Percentiles rank a stretch among this genome's conserved stretches.
Conservation (phyloP, 2,113 vertebrate species). For the Macquaria australasica region DNA sequence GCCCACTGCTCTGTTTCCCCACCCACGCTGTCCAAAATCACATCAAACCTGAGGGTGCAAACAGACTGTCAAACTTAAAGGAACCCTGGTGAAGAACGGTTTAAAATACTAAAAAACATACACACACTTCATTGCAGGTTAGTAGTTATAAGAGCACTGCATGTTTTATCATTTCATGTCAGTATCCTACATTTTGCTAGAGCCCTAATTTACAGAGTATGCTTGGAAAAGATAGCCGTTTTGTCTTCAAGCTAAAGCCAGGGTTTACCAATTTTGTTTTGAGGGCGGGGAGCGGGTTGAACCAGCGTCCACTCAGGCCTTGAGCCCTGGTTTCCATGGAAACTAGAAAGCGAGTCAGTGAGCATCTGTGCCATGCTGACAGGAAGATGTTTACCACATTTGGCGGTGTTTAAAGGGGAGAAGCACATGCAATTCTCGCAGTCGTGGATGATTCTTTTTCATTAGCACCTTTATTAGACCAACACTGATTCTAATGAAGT, state of each 20-base stretch:
- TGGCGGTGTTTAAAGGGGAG: conserved; percentile 3
- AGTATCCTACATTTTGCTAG: background rate
- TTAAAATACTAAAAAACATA: background rate
- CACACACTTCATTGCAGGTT: background rate
- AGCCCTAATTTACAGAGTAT: background rate
- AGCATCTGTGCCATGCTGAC: conserved; percentile 38
- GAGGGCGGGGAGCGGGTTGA: background rate
- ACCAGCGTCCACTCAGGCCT: conserved; percentile 28
- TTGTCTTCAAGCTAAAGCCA: conserved; percentile 19
- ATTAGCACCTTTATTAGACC: conserved; percentile 35
- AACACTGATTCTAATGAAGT: conserved; percentile 8
- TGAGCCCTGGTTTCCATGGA: conserved; percentile 64
- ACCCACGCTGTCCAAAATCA: conserved; percentile 92
- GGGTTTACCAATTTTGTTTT: conserved; percentile 7
- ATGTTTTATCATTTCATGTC: background rate
- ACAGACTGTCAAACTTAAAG: background rate
- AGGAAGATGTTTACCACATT: conserved; percentile 50
- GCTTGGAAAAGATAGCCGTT: background rate
- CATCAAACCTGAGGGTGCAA: conserved; percentile 81
- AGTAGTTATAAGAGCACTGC: background rate
- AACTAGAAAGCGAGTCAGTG: conserved; percentile 58
- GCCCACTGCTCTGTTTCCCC: conserved; percentile 91
- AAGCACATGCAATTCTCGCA: conserved; percentile 11
- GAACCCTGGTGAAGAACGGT: background rate
- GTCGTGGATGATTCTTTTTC: conserved; percentile 35